Conservation (phyloP, 2,888 invertebrate genomes). For the Heliconius hortense region DNA sequence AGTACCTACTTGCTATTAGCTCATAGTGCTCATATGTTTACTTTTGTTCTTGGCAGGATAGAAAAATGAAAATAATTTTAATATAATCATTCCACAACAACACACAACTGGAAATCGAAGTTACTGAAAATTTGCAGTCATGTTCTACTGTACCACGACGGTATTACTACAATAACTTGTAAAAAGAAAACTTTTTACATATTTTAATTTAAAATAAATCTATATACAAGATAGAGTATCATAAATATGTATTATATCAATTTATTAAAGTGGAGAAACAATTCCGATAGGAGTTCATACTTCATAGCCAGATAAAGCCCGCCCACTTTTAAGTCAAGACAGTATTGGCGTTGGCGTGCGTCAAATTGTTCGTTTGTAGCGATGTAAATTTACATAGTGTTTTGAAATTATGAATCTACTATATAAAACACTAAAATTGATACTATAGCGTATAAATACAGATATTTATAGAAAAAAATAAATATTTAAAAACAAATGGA, state of each 20-base stretch:
- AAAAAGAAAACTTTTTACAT: too few species aligned
- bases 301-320: conserved; percentile 21
- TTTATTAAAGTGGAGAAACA: conserved; percentile 6
- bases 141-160: too few species aligned
- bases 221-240: background rate
- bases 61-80: too few species aligned
- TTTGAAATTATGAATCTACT: background rate
- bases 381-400: conserved; percentile 15
- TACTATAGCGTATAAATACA: background rate
- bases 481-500: background rate
- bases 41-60: too few species aligned
- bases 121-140: too few species aligned
- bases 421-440: background rate
- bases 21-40: too few species aligned
- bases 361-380: conserved; percentile 16
- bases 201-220: background rate
- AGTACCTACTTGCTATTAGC: too few species aligned
- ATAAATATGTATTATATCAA: conserved; percentile 5
- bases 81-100: too few species aligned
- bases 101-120: too few species aligned
- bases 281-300: conserved; percentile 9
- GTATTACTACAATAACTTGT: too few species aligned
- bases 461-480: background rate
- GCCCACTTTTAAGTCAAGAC: conserved; percentile 25
- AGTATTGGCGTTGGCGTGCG: conserved; percentile 16